Percentiles rank a stretch among this genome's conserved stretches.
These are phyloP conservation scores for Acanthoscelides obtectus DNA, from an alignment of 2,888 invertebrate species.

Conservation along the genomic window DNA sequence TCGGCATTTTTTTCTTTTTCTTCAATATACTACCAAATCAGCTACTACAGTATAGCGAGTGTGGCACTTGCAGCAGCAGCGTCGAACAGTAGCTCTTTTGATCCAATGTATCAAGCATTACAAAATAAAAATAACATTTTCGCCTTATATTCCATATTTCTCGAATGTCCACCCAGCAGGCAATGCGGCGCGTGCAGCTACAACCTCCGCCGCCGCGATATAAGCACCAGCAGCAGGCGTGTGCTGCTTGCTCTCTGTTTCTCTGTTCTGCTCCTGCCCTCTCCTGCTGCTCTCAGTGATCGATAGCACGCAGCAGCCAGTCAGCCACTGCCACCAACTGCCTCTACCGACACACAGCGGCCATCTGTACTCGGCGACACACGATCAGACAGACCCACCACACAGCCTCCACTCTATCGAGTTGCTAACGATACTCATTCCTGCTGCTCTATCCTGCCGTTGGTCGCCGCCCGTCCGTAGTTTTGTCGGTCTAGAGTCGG, in stretches of 20 bases:
- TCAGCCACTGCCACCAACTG: neutral
- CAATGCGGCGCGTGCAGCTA: too few relatives aligned
- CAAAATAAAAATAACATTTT: too few relatives aligned
- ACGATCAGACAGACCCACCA: neutral
- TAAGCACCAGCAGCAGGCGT: neutral
- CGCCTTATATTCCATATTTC: too few relatives aligned
- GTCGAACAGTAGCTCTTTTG: too few relatives aligned
- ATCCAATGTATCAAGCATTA: too few relatives aligned
- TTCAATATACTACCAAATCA: too few relatives aligned
- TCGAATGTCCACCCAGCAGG: too few relatives aligned
- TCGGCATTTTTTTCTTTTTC: too few relatives aligned
- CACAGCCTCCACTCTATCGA: neutral
- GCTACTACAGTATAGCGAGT: too few relatives aligned
- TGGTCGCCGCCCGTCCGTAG: neutral
- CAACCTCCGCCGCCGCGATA: neutral
- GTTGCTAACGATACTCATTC: neutral
- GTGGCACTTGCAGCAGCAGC: too few relatives aligned
- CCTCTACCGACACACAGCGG: neutral
- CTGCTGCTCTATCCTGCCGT: neutral
- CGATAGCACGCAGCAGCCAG: neutral
- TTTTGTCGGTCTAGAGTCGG: too few relatives aligned
- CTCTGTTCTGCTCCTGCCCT: neutral
- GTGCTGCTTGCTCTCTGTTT: too few relatives aligned
- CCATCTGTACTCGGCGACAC: neutral
- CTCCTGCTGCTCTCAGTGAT: neutral